Evolutionary conservation across 2,888 invertebrate species (phyloP), one percentile per base, ranked within the genome.

Genomic region (Malthinus seriepunctatus): DNA sequence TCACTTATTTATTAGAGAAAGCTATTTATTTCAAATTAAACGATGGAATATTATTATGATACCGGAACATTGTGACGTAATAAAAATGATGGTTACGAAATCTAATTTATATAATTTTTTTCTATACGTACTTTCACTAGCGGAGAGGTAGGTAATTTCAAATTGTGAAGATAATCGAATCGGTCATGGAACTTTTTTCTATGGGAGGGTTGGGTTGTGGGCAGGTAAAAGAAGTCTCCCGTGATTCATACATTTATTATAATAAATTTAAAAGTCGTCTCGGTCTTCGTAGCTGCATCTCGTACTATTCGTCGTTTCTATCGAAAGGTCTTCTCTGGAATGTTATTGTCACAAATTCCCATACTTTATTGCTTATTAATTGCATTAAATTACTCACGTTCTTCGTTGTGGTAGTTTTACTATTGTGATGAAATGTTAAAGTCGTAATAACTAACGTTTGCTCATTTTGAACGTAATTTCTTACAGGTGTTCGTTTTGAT

Each of bases 191-290:
- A 52, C 52, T 23, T 34, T 46, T 32, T 32, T 32, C 12, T 32
- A 35, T 11, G 8, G 32, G 8, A 10, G 11, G 51, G 33, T 46
- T 37, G 37, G 52, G 35, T 45, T 44, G 52, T 49, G 46, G 32
- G 49, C 10, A 35, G 52, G 52, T 32, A 32, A 35, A 35, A 32
- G 44, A 52, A 56, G 49, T 52, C 58, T 49, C 58, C 52, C 12
- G 49, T 58, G 58, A 58, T 33, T 58, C 58, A 58, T 50, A 14
- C 14, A 15, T 15, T 23, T 23, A 23, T 42, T 42, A n/a, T 42
- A 42, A 42, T 42, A 23, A 23, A 42, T 42, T 42, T 14, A 11
- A 14, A 15, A 42, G 9, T 9, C 23, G 23, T 23, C 23, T 5
- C 5, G 3, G 23, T 23, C 23, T 2, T 23, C 23, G 23, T 23